A percentile compares a stretch with the other conserved stretches of the same genome.
phyloP scores from a whole-genome alignment of 2,888 invertebrate species.

The Maniola hyperantus region DNA sequence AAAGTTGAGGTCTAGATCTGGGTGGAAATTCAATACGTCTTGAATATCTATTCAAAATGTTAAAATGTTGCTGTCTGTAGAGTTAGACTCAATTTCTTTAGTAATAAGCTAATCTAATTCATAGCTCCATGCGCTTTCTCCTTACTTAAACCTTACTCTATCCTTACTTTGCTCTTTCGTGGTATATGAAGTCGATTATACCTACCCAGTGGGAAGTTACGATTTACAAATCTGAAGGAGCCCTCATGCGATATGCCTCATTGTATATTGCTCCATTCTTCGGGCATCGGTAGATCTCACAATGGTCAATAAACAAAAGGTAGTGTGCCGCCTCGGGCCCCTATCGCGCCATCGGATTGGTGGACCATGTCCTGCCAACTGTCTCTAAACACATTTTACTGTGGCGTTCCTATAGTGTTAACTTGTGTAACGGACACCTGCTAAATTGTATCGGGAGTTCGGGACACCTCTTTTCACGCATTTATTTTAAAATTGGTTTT shows the following conservation, averaged over 20 bases:
- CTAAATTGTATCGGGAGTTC: slow-evolving; percentile 27
- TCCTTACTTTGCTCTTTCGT: neutral
- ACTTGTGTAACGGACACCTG: slow-evolving; percentile 39
- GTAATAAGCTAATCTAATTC: too few relatives aligned
- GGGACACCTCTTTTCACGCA: slow-evolving; percentile 14
- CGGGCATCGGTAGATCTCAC: slow-evolving; percentile 51
- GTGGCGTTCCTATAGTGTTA: slow-evolving; percentile 59
- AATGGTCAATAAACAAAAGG: slow-evolving; percentile 77
- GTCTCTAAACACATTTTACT: slow-evolving; percentile 68
- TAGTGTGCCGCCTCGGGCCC: slow-evolving; percentile 59
- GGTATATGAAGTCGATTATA: slow-evolving; percentile 6
- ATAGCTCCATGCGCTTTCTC: neutral
- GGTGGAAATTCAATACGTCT: too few relatives aligned
- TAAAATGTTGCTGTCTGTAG: too few relatives aligned
- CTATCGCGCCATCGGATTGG: slow-evolving; percentile 68
- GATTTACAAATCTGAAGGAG: slow-evolving; percentile 33
- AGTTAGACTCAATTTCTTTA: too few relatives aligned
- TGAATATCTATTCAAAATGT: too few relatives aligned
- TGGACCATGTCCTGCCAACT: slow-evolving; percentile 73
- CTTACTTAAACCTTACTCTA: neutral
- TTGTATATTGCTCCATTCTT: slow-evolving; percentile 66
- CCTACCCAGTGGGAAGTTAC: slow-evolving; percentile 23
- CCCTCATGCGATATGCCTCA: slow-evolving; percentile 44
- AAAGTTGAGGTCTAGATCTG: too few relatives aligned
- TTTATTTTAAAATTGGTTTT: neutral